Conservation (phyloP, 2,797 vertebrate genomes). For the Coracias cyanogaster region DNA sequence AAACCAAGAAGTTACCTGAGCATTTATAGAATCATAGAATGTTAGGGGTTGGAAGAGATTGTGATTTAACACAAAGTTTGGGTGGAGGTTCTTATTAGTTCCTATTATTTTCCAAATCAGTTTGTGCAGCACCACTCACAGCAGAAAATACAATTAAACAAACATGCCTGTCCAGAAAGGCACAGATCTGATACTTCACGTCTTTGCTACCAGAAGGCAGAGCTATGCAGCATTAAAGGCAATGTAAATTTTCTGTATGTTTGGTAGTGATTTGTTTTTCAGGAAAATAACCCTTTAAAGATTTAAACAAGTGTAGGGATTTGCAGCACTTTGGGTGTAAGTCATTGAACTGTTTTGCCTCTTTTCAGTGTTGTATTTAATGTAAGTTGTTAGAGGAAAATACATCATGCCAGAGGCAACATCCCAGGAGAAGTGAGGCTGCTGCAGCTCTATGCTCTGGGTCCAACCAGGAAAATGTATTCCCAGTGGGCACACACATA, state of each 20-base stretch:
- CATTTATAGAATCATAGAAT: too few relatives aligned
- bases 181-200: not conserved
- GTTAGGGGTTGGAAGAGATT: too few relatives aligned
- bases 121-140: not conserved
- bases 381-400: not conserved
- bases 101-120: not conserved
- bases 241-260: not conserved
- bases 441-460: not conserved
- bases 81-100: not conserved
- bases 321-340: not conserved
- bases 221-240: not conserved
- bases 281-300: not conserved
- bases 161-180: not conserved
- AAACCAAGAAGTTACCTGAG: not conserved
- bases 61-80: not conserved
- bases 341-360: not conserved
- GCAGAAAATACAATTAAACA: not conserved
- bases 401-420: not conserved
- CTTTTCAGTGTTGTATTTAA: not conserved
- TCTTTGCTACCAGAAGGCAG: not conserved
- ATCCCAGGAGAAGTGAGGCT: not conserved
- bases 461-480: not conserved
- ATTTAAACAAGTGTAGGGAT: not conserved
- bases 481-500: fast-evolving
- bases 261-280: not conserved